These are phyloP conservation scores for Drosophila aldrichi DNA, from an alignment of 2,888 invertebrate species.

Conservation along the genomic window DNA sequence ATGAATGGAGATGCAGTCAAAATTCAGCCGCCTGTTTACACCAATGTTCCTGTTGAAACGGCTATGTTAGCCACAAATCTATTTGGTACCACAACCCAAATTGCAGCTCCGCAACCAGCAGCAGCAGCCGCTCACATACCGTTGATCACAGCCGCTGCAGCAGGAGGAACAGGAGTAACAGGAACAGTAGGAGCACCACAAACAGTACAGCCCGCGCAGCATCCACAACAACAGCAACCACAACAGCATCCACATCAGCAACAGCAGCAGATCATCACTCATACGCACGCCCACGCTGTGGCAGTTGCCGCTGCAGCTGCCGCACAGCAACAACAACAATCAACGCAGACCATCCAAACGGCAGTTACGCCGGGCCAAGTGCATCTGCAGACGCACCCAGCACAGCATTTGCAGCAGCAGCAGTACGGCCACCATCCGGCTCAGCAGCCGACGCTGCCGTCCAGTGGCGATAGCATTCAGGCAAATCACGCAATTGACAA, in stretches of 20 bases:
- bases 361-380: conserved; percentile 53
- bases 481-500: conserved; percentile 69
- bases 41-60: conserved; percentile 89
- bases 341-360: conserved; percentile 68
- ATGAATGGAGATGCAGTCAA: conserved; percentile 94
- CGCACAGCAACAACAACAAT: conserved; percentile 58
- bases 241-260: conserved; percentile 52
- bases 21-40: conserved; percentile 88
- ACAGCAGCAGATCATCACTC: conserved; percentile 58
- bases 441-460: conserved; percentile 47
- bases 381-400: conserved; percentile 52
- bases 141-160: conserved; percentile 80
- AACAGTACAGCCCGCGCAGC: conserved; percentile 62
- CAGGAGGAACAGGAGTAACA: conserved; percentile 73
- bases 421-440: conserved; percentile 66
- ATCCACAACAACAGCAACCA: conserved; percentile 34
- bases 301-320: conserved; percentile 61
- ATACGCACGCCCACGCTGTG: conserved; percentile 64
- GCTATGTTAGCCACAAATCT: conserved; percentile 86
- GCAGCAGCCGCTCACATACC: conserved; percentile 82
- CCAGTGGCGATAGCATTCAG: conserved; percentile 52
- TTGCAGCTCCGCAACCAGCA: conserved; percentile 70
- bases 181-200: conserved; percentile 61
- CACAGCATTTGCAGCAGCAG: conserved; percentile 66
- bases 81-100: conserved; percentile 83